Percentiles rank a stretch among this genome's conserved stretches.
Evolutionary conservation across 2,888 invertebrate genomes (phyloP).

Genomic region (Rhamnusium bicolor): DNA sequence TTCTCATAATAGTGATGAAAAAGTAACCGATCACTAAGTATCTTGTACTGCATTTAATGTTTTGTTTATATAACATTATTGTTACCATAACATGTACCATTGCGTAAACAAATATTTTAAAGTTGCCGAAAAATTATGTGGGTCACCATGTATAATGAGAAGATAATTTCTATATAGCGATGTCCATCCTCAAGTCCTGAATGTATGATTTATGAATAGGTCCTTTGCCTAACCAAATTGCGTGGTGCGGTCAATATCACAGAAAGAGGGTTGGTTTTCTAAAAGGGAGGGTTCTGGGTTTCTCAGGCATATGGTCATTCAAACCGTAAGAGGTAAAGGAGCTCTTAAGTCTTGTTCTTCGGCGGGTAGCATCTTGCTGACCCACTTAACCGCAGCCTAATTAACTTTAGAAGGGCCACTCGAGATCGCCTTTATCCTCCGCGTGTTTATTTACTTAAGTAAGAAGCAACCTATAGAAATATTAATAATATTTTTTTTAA

Average conservation of each 20-base stretch:
- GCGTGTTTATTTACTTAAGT: constrained; percentile 26
- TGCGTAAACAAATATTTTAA: too few relatives aligned
- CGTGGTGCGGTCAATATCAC: constrained; percentile 33
- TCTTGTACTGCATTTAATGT: too few relatives aligned
- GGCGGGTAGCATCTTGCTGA: constrained; percentile 45
- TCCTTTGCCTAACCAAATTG: constrained; percentile 44
- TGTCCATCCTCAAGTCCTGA: constrained; percentile 20
- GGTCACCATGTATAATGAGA: not conserved
- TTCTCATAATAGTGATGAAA: too few relatives aligned
- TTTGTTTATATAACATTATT: too few relatives aligned
- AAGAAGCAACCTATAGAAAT: not conserved
- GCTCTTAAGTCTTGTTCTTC: constrained; percentile 38
- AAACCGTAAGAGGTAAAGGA: constrained; percentile 29
- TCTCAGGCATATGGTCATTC: constrained; percentile 27
- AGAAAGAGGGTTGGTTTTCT: constrained; percentile 38
- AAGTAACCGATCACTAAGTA: too few relatives aligned
- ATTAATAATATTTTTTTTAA: not conserved
- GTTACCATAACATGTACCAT: too few relatives aligned
- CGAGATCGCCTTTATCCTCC: constrained; percentile 6
- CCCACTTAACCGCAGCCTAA: constrained; percentile 57
- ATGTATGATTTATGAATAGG: constrained; percentile 38
- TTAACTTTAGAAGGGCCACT: constrained; percentile 51
- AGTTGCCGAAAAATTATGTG: too few relatives aligned
- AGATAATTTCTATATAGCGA: constrained; percentile 14
- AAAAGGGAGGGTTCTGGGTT: constrained; percentile 22